Conservation (phyloP, 2,113 vertebrate species). For the Corythoichthys intestinalis region DNA sequence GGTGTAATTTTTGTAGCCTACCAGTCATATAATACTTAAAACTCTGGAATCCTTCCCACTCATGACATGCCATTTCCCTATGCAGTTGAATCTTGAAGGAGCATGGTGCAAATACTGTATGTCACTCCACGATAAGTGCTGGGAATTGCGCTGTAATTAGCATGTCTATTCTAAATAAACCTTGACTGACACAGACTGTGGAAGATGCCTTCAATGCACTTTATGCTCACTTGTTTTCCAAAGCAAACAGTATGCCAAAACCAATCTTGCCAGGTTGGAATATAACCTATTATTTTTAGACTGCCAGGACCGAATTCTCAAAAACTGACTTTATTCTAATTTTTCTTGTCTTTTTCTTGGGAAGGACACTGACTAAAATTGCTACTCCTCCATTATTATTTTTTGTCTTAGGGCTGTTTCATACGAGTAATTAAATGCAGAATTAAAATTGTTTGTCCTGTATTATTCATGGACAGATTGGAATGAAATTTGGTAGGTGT, state of each 20-base stretch:
- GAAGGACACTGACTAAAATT: no score
- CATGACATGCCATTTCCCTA: constrained; percentile 35
- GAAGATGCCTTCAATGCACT: constrained; percentile 36
- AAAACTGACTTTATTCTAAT: not conserved
- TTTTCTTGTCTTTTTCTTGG: not conserved
- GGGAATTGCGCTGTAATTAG: constrained; percentile 56
- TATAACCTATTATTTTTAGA: not conserved
- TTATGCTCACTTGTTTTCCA: not conserved
- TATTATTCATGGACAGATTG: no score
- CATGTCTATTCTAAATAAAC: constrained; percentile 41
- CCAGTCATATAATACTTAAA: constrained; percentile 43
- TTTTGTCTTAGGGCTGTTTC: no score
- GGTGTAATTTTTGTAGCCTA: constrained; percentile 41
- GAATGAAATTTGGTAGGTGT: no score
- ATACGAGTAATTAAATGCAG: no score
- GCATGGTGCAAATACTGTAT: constrained; percentile 30
- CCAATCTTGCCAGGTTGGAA: not conserved
- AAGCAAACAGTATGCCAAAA: not conserved
- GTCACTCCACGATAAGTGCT: constrained; percentile 52
- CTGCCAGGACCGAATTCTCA: not conserved
- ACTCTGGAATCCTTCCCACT: constrained; percentile 44
- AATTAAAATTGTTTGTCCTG: no score
- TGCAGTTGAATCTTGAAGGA: constrained; percentile 42
- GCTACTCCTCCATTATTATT: no score
- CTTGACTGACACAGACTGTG: constrained; percentile 45